phyloP scores from a whole-genome alignment of 2,113 vertebrate species.

The Passer domesticus region DNA sequence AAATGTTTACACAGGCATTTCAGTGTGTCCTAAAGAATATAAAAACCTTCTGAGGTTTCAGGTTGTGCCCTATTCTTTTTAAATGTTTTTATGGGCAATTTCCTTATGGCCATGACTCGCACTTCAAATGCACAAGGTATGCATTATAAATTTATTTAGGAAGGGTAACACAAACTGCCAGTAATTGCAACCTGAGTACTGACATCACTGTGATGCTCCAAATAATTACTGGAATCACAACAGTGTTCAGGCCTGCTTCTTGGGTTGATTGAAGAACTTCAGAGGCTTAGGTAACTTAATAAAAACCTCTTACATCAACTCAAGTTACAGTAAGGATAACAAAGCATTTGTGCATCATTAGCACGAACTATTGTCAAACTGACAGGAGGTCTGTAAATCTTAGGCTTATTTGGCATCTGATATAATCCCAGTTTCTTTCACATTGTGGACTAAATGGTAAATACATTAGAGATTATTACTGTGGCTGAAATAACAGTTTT shows the following conservation, averaged over 20 bases:
- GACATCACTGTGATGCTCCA: neutral
- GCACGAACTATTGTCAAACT: neutral
- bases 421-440: neutral
- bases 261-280: neutral
- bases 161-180: neutral
- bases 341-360: neutral
- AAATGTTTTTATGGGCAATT: neutral
- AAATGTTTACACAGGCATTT: neutral
- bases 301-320: neutral
- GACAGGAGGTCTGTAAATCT: neutral
- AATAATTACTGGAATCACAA: neutral
- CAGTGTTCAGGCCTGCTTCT: neutral
- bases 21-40: neutral
- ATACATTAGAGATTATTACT: neutral
- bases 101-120: neutral
- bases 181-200: neutral
- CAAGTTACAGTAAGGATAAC: neutral
- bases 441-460: neutral
- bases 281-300: neutral
- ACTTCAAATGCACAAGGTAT: neutral
- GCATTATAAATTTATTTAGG: neutral
- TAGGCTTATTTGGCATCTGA: neutral
- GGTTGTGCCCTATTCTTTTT: neutral
- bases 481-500: neutral
- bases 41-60: neutral